These are phyloP conservation scores for Pandemis corylana DNA, from an alignment of 2,888 invertebrate genomes.

Conservation along the genomic window DNA sequence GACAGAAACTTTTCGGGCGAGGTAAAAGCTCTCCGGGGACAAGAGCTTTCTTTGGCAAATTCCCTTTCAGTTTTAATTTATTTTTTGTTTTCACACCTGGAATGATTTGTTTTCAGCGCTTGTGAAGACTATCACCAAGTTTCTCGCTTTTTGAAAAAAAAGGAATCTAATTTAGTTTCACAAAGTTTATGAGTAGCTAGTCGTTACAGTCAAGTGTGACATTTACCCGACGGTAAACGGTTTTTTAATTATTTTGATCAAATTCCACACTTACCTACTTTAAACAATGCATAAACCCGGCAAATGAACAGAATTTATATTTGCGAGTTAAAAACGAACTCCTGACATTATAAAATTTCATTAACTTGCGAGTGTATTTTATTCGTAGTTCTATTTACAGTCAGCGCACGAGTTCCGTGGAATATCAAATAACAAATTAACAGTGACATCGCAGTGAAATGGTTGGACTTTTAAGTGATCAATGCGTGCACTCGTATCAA, in stretches of 20 bases:
- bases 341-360: conserved; percentile 21
- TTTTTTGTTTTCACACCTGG: neutral
- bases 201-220: too few species aligned
- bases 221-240: too few species aligned
- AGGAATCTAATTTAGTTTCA: neutral
- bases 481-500: too few species aligned
- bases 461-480: too few species aligned
- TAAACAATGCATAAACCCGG: neutral
- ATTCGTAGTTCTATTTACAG: conserved; percentile 4
- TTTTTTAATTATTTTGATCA: too few species aligned
- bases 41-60: neutral
- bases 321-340: conserved; percentile 3
- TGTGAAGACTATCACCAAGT: neutral
- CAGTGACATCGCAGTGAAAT: too few species aligned
- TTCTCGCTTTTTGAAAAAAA: neutral
- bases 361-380: conserved; percentile 14
- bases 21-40: conserved; percentile 10
- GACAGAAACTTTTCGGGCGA: conserved; percentile 4
- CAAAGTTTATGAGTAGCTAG: too few species aligned
- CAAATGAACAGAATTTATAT: neutral
- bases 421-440: too few species aligned
- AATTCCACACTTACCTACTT: too few species aligned
- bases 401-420: too few species aligned
- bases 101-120: neutral
- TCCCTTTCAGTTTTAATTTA: conserved; percentile 14